These are phyloP conservation scores for Mimumesa dahlbomi DNA, from an alignment of 2,888 invertebrate genomes.

Conservation along the genomic window DNA sequence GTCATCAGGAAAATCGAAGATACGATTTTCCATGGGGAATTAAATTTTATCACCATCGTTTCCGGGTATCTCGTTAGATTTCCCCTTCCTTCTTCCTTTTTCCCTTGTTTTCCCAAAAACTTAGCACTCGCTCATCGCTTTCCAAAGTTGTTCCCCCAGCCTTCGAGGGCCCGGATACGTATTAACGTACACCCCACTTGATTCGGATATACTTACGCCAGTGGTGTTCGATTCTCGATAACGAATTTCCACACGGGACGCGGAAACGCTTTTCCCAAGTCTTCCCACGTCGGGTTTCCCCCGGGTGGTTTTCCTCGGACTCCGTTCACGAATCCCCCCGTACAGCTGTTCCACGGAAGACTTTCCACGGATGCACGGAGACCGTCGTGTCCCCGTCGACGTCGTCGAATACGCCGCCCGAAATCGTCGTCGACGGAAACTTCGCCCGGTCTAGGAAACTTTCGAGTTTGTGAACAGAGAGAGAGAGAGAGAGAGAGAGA, in stretches of 20 bases:
- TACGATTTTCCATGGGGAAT: too few species aligned
- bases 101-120: slow-evolving; percentile 4
- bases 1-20: too few species aligned
- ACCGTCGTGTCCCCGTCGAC: slow-evolving; percentile 2
- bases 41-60: too few species aligned
- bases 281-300: slow-evolving; percentile 20
- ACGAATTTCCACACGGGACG: slow-evolving; percentile 65
- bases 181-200: slow-evolving; percentile 59
- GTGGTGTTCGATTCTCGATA: slow-evolving; percentile 68
- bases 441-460: slow-evolving; percentile 43
- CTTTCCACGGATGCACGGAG: slow-evolving; percentile 30
- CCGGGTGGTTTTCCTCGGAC: slow-evolving; percentile 4
- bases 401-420: slow-evolving; percentile 11
- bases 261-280: slow-evolving; percentile 62
- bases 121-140: neutral
- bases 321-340: neutral
- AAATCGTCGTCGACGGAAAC: slow-evolving; percentile 32
- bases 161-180: too few species aligned
- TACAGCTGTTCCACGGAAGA: slow-evolving; percentile 43
- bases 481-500: too few species aligned
- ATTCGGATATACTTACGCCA: slow-evolving; percentile 66
- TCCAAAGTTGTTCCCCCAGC: neutral
- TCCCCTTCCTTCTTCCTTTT: too few species aligned
- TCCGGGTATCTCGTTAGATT: too few species aligned
- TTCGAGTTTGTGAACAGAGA: slow-evolving; percentile 29